Evolutionary conservation across 2,113 vertebrate genomes (phyloP).

Genomic region (Callipepla squamata): DNA sequence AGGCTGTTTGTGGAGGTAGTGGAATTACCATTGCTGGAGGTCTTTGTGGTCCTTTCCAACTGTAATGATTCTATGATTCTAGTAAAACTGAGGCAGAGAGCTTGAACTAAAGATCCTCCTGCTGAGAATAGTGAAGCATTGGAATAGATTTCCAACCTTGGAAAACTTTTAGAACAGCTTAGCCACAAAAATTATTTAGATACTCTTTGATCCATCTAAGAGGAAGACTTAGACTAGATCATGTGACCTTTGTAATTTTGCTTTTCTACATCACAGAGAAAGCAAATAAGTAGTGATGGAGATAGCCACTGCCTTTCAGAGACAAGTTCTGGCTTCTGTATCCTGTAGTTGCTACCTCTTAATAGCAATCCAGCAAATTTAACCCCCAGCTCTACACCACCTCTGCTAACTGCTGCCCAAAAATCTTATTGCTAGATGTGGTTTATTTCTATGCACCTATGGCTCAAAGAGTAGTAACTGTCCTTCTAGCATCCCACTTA

Average conservation of each 20-base stretch:
- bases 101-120: background rate
- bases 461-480: background rate
- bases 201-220: background rate
- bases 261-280: background rate
- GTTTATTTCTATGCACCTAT: background rate
- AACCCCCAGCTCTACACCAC: background rate
- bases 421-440: background rate
- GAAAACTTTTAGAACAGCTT: background rate
- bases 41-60: no score
- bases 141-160: background rate
- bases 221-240: background rate
- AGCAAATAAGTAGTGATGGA: background rate
- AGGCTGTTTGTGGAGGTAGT: no score
- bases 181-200: background rate
- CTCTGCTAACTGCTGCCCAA: background rate
- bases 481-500: background rate
- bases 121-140: background rate
- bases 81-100: background rate
- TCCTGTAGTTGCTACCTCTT: background rate
- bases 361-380: background rate
- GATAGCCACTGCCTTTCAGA: background rate
- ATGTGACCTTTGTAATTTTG: background rate
- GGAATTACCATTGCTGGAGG: no score
- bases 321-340: background rate
- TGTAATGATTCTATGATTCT: no score